Conservation (phyloP, 2,797 vertebrate species). For the Epinephelus malabaricus region DNA sequence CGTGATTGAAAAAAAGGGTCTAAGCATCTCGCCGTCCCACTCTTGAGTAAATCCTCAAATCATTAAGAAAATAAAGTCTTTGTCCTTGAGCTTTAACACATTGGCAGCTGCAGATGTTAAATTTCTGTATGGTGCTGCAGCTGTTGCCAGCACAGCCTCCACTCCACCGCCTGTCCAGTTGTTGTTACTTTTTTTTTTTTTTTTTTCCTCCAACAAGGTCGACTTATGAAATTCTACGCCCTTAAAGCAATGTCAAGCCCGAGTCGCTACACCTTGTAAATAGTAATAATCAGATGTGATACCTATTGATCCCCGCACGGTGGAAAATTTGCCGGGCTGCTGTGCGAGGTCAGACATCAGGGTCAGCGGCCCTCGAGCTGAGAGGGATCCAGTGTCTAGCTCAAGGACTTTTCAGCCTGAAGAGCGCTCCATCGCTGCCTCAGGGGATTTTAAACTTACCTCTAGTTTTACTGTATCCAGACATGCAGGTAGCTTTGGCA, state of each 20-base stretch:
- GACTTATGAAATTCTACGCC: background rate
- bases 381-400: slow-evolving; percentile 12
- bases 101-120: slow-evolving; percentile 41
- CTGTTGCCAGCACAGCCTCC: slow-evolving; percentile 20
- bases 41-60: slow-evolving; percentile 26
- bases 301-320: slow-evolving; percentile 31
- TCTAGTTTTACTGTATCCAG: background rate
- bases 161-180: slow-evolving; percentile 10
- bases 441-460: background rate
- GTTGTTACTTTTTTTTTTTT: slow-evolving; percentile 5
- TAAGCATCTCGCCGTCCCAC: slow-evolving; percentile 7
- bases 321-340: background rate
- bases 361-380: slow-evolving; percentile 2
- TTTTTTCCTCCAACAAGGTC: slow-evolving; percentile 14
- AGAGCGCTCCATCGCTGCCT: background rate
- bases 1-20: slow-evolving; percentile 17
- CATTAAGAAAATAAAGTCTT: slow-evolving; percentile 35
- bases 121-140: slow-evolving; percentile 28
- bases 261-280: slow-evolving; percentile 31
- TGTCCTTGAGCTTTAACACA: slow-evolving; percentile 31
- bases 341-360: slow-evolving; percentile 9
- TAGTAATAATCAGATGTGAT: slow-evolving; percentile 44
- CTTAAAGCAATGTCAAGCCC: slow-evolving; percentile 11
- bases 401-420: slow-evolving; percentile 14
- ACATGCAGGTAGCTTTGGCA: background rate